Evolutionary conservation across 2,888 invertebrate species (phyloP), one percentile per base, ranked within the genome.

Genomic region (Synergus laeviventris): DNA sequence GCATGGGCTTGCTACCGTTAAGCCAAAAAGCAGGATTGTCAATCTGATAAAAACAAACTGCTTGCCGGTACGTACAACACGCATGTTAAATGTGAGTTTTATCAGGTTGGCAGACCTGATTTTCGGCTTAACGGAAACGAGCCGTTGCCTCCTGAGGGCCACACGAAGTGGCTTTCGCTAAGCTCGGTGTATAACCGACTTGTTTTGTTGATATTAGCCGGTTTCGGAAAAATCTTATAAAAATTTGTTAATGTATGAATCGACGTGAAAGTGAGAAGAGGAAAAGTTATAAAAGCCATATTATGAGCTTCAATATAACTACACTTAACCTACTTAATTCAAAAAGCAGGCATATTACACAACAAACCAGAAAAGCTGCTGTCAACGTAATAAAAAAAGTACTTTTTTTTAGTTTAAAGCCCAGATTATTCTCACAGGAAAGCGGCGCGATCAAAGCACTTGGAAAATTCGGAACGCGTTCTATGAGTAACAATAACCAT

Each of bases 401-500:
- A 54, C 0, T 18, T 56, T 56, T n/a, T 21, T 56, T 18, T 56
- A 21, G 8, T 54, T 54, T 5, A 18, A 7, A 54, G 54, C 45
- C 14, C 45, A 45, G 16, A 45, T 45, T 42, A 42, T 42, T 42
- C 16, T 49, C 49, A 49, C n/a, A 8, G 16, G 16, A 49, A n/a
- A 49, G 49, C 16, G 0, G 18, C 7, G n/a, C 16, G 14, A 14
- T 49, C 5, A 54, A 54, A 14, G n/a, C n/a, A 18, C 8, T 54
- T 54, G 54, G 18, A 54, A 18, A 54, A 54, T 54, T 54, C 54
- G 9, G n/a, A 54, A 54, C n/a, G 54, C 9, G 8, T 18, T n/a
- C 54, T 18, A 21, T 5, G 73, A 45, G 38, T 56, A 56, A 79
- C 77, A 49, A 66, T 76, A 76, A 77, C 70, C 74, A 77, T 64